These are phyloP conservation scores for Amblyornis subalaris DNA, from an alignment of 2,113 vertebrate genomes.

Conservation along the genomic window DNA sequence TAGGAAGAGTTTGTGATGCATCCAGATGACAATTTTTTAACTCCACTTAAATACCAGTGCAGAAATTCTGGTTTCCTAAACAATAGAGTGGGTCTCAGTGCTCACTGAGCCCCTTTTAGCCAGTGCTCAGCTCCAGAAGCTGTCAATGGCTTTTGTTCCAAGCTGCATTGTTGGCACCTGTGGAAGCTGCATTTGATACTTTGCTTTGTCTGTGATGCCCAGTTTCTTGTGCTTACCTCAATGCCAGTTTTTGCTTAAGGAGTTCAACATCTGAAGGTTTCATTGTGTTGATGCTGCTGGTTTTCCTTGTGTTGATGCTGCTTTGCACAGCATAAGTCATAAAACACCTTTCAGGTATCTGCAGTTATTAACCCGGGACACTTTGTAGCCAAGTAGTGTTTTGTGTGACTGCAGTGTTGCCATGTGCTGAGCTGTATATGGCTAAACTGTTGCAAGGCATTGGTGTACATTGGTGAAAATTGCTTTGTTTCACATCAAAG, in stretches of 20 bases:
- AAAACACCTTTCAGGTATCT: neutral
- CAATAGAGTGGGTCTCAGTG: fast-evolving
- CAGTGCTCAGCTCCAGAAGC: neutral
- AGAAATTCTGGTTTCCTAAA: neutral
- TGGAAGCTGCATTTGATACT: neutral
- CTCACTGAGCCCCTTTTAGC: neutral
- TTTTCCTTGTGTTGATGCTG: neutral
- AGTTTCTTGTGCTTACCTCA: neutral
- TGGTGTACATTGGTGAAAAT: neutral
- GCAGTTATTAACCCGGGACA: fast-evolving
- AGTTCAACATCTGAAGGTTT: neutral
- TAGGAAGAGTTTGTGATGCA: neutral
- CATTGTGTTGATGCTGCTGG: neutral
- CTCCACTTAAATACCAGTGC: neutral
- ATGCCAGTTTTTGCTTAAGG: neutral
- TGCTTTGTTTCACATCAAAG: neutral
- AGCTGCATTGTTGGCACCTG: neutral
- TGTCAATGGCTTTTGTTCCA: neutral
- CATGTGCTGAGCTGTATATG: fast-evolving
- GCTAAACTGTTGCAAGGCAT: neutral
- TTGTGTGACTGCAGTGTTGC: neutral
- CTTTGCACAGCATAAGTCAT: neutral
- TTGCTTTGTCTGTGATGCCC: neutral
- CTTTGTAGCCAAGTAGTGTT: neutral
- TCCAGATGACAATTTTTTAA: neutral